Percentiles rank a stretch among this genome's conserved stretches.
These are phyloP conservation scores for Diadegma fenestrale DNA, from an alignment of 2,888 invertebrate species.

Conservation along the genomic window DNA sequence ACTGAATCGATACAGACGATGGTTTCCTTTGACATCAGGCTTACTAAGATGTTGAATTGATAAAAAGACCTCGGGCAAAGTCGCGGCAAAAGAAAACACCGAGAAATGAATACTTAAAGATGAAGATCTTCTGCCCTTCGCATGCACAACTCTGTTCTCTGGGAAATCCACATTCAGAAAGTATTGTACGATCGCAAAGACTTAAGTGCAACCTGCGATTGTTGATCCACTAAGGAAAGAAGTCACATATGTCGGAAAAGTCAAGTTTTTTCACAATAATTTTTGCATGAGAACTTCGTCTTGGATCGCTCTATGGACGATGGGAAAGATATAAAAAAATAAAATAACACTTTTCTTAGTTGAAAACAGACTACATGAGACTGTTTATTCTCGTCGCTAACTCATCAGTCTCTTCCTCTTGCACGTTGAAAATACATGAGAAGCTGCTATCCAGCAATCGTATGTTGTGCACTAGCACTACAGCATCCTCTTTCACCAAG, in stretches of 20 bases:
- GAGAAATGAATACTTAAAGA: background rate
- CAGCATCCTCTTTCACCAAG: slow-evolving; percentile 63
- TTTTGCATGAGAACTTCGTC: background rate
- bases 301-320: background rate
- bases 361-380: slow-evolving; percentile 64
- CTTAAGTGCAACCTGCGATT: background rate
- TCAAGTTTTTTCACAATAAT: background rate
- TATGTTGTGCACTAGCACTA: slow-evolving; percentile 42
- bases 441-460: slow-evolving; percentile 49
- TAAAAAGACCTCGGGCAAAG: background rate
- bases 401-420: slow-evolving; percentile 38
- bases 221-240: background rate
- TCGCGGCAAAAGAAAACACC: background rate
- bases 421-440: slow-evolving; percentile 32
- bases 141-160: background rate
- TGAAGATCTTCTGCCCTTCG: background rate
- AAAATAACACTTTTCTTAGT: slow-evolving; percentile 19
- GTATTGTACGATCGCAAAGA: too few species aligned
- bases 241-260: background rate
- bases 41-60: background rate
- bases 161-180: background rate
- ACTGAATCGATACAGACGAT: too few species aligned
- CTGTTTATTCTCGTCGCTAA: slow-evolving; percentile 75
- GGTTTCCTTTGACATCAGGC: too few species aligned
- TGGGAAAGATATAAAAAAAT: background rate